Base-by-base conservation (phyloP, 2,113 vertebrate genomes). In the Seriola dumerili region DNA sequence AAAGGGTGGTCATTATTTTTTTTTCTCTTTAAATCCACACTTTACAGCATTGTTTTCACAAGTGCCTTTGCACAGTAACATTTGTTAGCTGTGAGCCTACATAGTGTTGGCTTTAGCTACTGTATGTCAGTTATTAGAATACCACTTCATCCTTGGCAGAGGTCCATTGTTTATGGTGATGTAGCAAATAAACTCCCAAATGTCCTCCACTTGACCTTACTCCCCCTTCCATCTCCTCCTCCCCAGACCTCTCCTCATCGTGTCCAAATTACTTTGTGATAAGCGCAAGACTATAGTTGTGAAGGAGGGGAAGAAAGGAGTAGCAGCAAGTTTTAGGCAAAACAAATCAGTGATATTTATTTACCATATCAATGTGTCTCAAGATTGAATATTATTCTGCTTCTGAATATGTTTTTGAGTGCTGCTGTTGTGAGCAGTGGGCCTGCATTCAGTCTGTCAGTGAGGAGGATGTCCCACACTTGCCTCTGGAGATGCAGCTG, bases 91-190 rank as follows among this genome's bases (percentile, higher is more conserved):
- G 17, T 34, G 23, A 38, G 25, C 44, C 8, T 40, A 38, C 19
- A 38, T n/a, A 3, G 13, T 50, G 16, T 61, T 21, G 40, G 14
- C 23, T 46, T 32, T 13, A 65, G 54, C 50, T 23, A 5, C 25
- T 44, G 29, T 38, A 54, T 63, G 25, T 29, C 23, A 29, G 11
- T 57, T 64, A 46, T 32, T 63, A 50, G 16, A 52, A 19, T 8
- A 52, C 4, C 61, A 42, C 64, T 76, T 66, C 10, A 19, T 69
- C 10, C n/a, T 46, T 83, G 68, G 63, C 75, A 86, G 21, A 70
- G 9, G 8, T 72, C 80, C 72, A 73, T 19, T 19, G 8, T n/a
- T 74, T 17, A 75, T 46, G 61, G 59, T 55, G 69, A 81, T 5
- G 25, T 40, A n/a, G 57, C 10, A 69, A 66, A 76, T 76, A 58